Percentiles rank a stretch among this genome's conserved stretches.
Conservation (phyloP, 2,888 invertebrate genomes). For the Pyrgus malvae region DNA sequence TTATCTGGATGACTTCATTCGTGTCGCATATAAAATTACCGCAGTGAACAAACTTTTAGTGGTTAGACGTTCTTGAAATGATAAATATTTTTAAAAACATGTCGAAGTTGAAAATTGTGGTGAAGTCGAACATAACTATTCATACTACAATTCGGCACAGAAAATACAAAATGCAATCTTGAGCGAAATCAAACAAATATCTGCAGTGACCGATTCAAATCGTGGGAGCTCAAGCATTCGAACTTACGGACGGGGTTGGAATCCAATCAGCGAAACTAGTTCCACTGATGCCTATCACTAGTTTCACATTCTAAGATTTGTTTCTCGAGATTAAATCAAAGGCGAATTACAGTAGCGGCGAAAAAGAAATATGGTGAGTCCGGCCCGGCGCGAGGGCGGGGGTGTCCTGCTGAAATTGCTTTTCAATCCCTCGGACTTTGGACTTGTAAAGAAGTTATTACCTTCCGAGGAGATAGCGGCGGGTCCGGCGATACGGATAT, state of each 20-base stretch:
- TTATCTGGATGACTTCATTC: not conserved
- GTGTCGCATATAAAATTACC: not conserved
- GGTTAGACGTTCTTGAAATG: not conserved
- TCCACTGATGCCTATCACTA: conserved; percentile 79
- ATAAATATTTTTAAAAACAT: not conserved
- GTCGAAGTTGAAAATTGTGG: no score
- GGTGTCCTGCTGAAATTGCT: conserved; percentile 83
- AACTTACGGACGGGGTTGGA: conserved; percentile 59
- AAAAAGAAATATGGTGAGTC: conserved; percentile 80
- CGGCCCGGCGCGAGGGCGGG: conserved; percentile 74
- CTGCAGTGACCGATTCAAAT: conserved; percentile 72
- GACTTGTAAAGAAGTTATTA: conserved; percentile 84
- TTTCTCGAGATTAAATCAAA: conserved; percentile 82
- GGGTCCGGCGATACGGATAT: conserved; percentile 81
- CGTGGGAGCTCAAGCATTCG: conserved; percentile 62
- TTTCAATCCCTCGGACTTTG: conserved; percentile 84
- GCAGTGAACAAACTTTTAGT: not conserved
- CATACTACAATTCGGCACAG: conserved; percentile 38
- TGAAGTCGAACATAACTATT: not conserved
- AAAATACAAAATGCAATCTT: conserved; percentile 76
- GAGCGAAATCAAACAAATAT: conserved; percentile 74
- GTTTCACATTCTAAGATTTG: conserved; percentile 82
- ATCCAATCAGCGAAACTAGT: conserved; percentile 80
- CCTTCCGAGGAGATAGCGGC: conserved; percentile 81
- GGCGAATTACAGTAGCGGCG: conserved; percentile 81